Base-by-base conservation (phyloP, 2,797 vertebrate species). In the Halcyon leucocephala region DNA sequence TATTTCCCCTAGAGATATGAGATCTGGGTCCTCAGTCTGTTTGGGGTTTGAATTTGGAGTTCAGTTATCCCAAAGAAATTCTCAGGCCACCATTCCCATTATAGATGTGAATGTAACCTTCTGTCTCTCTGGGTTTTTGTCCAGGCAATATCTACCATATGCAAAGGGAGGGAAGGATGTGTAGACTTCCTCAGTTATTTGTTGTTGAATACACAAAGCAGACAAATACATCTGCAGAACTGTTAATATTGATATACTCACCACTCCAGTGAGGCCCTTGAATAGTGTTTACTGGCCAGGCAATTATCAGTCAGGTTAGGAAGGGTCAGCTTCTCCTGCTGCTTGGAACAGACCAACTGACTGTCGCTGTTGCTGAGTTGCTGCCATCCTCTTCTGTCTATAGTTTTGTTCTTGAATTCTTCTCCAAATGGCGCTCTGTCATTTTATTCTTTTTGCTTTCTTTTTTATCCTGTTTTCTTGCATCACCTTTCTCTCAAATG, bases 101-200 rank as follows among this genome's bases (percentile, higher is more conserved):
- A 31, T 15, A 57, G 51, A 6, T 49, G 35, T 14, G 58, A 72
- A 14, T 4, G 21, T 42, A 31, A 51, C 26, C 8, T 10, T 35
- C 42, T 51, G 20, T 54, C 24, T 17, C 5, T 21, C 6, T 0
- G 0, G 35, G 1, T 1, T 26, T 55, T 20, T 39, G 25, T 71
- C 18, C 25, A 55, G 65, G 25, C 33, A 62, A 24, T 17, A 22
- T 51, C 71, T 51, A 12, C 26, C 26, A 9, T 22, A 7, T 58
- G 28, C 28, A 54, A 31, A 62, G 24, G 41, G 29, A 21, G 15
- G 49, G 12, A 51, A 51, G 25, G 24, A 33, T 29, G 7, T 41
- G 39, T 24, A 39, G 49, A 28, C 49, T 26, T 51, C 49, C 14
- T 25, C 33, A 55, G 18, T 49, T 79, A 31, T 48, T 48, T 71